Evolutionary conservation across 2,113 vertebrate genomes (phyloP), one percentile per base, ranked within the genome.

Genomic region (Rutilus rutilus): DNA sequence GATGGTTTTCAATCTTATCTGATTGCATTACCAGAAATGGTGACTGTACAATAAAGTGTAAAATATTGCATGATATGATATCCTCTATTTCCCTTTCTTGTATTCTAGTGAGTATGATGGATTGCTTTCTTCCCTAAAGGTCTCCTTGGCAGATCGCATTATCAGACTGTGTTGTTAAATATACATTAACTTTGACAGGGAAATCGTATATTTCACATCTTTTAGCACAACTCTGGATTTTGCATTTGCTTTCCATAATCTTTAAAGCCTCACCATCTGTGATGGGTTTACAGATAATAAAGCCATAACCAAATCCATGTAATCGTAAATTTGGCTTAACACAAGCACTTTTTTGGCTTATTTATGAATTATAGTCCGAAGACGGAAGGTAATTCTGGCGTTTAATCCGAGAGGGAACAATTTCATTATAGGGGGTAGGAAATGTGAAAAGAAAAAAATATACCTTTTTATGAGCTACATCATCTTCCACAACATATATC

Each of bases 271-370:
- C 39, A 30, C 30, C 71, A 87, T 73, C 83, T 42, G 84, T 85
- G 80, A 83, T 80, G 84, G 6, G 8, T 85, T 60, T 0, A 15
- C 86, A 87, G 52, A 64, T 76, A 88, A 91, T 1, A 89, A 90
- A 89, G 39, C 8, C 82, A 89, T 90, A 82, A 86, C 71, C 65
- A 47, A 65, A 85, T 36, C 73, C 52, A 21, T 23, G 30, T 78
- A 87, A 81, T 76, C 78, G 17, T n/a, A 42, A 73, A 50, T 79
- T 23, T 85, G 83, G 17, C 71, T 60, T 36, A 36, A 30, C 76
- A 57, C 83, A 47, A 69, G 52, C 25, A 42, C n/a, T 47, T 84
- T 42, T 50, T 64, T 69, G 67, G 60, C 78, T 77, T 39, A 36
- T 82, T 85, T 65, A 75, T 36, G 42, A 85, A 50, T 62, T 52